Evolutionary conservation across 2,113 vertebrate species (phyloP).

Genomic region (Redunca redunca): DNA sequence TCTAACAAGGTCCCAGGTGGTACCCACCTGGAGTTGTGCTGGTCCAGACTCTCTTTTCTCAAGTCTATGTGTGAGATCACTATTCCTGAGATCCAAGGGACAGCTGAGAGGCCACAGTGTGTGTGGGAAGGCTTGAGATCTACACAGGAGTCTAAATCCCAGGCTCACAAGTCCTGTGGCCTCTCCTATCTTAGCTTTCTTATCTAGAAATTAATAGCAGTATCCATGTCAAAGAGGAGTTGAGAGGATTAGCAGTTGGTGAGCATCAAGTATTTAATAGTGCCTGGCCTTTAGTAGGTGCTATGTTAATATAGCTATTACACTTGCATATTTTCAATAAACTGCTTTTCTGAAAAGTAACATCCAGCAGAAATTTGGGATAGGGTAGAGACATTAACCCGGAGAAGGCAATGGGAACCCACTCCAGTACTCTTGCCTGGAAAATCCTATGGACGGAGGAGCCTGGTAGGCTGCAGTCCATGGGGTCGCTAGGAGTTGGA

Average conservation of each 20-base stretch:
- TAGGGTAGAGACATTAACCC: not conserved
- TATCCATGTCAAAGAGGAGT: not conserved
- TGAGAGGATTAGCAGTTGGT: not conserved
- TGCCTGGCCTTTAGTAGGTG: not conserved
- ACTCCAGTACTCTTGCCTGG: no score
- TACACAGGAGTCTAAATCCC: not conserved
- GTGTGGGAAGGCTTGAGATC: rapidly evolving
- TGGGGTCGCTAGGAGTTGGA: no score
- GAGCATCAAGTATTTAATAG: not conserved
- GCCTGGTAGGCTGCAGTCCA: no score
- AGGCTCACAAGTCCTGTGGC: not conserved
- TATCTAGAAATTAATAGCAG: not conserved
- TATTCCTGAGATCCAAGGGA: not conserved
- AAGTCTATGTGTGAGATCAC: not conserved
- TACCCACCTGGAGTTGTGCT: not conserved
- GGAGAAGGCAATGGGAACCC: no score
- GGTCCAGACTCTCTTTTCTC: not conserved
- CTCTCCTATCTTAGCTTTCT: not conserved
- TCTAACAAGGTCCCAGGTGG: not conserved
- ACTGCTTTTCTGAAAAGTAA: not conserved
- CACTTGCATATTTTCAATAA: not conserved
- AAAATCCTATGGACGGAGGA: no score
- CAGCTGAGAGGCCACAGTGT: not conserved
- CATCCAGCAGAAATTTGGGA: not conserved
- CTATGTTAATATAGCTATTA: not conserved